These are phyloP conservation scores for Lissocephala sabroskyi DNA, from an alignment of 2,888 invertebrate genomes.

Conservation along the genomic window DNA sequence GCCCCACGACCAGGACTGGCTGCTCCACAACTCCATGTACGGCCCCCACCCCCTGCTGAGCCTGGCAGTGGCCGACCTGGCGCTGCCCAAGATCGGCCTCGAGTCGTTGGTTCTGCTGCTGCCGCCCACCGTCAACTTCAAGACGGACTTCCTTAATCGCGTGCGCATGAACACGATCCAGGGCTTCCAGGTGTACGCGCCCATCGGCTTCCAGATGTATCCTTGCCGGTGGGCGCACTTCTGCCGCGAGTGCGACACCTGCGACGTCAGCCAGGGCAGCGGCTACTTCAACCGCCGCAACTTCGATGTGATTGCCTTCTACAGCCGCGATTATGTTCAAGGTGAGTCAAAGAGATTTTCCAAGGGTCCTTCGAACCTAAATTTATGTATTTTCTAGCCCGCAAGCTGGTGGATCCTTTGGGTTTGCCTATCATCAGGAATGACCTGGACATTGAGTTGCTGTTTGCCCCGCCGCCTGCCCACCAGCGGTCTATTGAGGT, in stretches of 20 bases:
- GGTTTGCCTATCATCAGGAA: constrained; percentile 77
- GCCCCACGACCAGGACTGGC: constrained; percentile 44
- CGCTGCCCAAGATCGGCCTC: constrained; percentile 79
- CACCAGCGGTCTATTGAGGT: constrained; percentile 60
- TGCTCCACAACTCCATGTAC: constrained; percentile 69
- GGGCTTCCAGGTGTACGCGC: constrained; percentile 90
- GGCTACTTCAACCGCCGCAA: constrained; percentile 87
- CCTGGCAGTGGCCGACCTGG: constrained; percentile 78
- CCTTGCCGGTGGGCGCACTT: constrained; percentile 78
- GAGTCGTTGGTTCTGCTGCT: constrained; percentile 83
- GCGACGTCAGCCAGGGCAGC: constrained; percentile 81
- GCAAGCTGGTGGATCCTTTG: constrained; percentile 75
- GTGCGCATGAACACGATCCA: constrained; percentile 95
- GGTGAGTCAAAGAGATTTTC: constrained; percentile 73
- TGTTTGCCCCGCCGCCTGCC: constrained; percentile 68
- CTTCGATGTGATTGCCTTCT: constrained; percentile 84
- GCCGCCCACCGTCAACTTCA: constrained; percentile 80
- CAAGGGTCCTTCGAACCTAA: too few relatives aligned
- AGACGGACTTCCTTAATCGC: constrained; percentile 90
- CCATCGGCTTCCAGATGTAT: constrained; percentile 92
- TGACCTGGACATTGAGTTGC: constrained; percentile 78
- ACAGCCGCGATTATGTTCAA: constrained; percentile 84
- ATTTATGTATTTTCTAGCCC: constrained; percentile 74
- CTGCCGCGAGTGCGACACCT: constrained; percentile 74
- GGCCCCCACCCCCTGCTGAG: constrained; percentile 70